A percentile compares a stretch with the other conserved stretches of the same genome.
Conservation (phyloP, 2,888 invertebrate species). For the Drosophila prostipennis region DNA sequence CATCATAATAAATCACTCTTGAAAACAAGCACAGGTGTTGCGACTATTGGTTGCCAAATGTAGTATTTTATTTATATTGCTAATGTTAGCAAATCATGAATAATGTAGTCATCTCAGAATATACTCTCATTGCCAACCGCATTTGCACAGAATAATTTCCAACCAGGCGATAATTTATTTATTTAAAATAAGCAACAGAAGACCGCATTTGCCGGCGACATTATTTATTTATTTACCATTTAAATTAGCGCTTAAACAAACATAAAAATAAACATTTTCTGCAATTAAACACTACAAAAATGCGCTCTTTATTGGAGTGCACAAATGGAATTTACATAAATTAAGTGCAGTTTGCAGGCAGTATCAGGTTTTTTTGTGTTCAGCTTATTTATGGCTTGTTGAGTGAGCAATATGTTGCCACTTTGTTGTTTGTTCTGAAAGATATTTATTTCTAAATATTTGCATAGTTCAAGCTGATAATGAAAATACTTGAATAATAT, state of each 20-base stretch:
- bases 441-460: conserved; percentile 41
- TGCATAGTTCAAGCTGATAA: conserved; percentile 10
- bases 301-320: conserved; percentile 42
- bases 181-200: conserved; percentile 19
- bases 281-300: conserved; percentile 42
- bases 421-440: conserved; percentile 55
- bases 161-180: conserved; percentile 40
- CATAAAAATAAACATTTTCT: conserved; percentile 32
- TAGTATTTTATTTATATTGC: conserved; percentile 8
- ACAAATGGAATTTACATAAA: conserved; percentile 66
- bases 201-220: conserved; percentile 46
- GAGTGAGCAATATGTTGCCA: conserved; percentile 63
- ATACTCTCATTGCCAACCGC: conserved; percentile 16
- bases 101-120: conserved; percentile 13
- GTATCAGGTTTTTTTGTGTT: conserved; percentile 23
- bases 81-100: conserved; percentile 10
- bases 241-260: conserved; percentile 57
- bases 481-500: conserved; percentile 1
- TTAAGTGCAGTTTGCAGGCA: conserved; percentile 54
- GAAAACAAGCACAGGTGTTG: background rate
- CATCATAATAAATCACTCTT: background rate
- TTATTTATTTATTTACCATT: conserved; percentile 69
- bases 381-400: conserved; percentile 55
- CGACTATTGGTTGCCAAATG: background rate
- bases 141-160: conserved; percentile 17